Evolutionary conservation across 2,113 vertebrate genomes (phyloP), one percentile per base, ranked within the genome.

Genomic region (Melanocharis versteri): DNA sequence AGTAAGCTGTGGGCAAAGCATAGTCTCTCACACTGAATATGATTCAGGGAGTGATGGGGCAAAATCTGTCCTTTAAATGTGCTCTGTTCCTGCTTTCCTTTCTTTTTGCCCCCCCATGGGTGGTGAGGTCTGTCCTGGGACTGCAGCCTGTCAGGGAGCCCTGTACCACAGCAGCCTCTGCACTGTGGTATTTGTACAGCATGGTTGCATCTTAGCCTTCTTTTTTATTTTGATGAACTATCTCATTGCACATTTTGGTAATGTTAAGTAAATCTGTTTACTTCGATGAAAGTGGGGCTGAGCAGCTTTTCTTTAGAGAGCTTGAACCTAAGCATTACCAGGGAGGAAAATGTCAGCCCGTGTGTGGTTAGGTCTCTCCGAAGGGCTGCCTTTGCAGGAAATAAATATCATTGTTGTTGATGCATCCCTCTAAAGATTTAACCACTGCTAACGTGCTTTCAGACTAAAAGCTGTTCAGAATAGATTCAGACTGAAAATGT

Each of bases 101-200:
- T 50, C 0, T 0, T 53, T 51, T n/a, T 54, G 31, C 23, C 47
- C 24, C 51, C 1, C 1, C 2, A 0, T 3, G 5, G 7, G 11
- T 2, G 1, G 20, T 22, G 60, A 47, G 31, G 6, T 44, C 40
- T 68, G 30, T 83, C 61, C 61, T 50, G 48, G 44, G 37, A 20
- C 40, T 44, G 50, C 56, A 71, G 70, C 53, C 68, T 26, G 6
- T 8, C 8, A 35, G 31, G 19, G 24, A 70, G 18, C 42, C 22
- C 27, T 1, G 0, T 3, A 7, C 9, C 66, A 31, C 5, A 0
- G 7, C 68, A 50, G 57, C 58, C 9, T 39, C 57, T 48, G 45
- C 40, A 18, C 3, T 0, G 0, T 30, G n/a, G 4, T 35, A 2
- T 66, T 70, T 39, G 28, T 58, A 24, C 40, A 65, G 31, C 39